Evolutionary conservation across 2,113 vertebrate genomes (phyloP), one percentile per base, ranked within the genome.

Genomic region (Oceanodroma tethys): DNA sequence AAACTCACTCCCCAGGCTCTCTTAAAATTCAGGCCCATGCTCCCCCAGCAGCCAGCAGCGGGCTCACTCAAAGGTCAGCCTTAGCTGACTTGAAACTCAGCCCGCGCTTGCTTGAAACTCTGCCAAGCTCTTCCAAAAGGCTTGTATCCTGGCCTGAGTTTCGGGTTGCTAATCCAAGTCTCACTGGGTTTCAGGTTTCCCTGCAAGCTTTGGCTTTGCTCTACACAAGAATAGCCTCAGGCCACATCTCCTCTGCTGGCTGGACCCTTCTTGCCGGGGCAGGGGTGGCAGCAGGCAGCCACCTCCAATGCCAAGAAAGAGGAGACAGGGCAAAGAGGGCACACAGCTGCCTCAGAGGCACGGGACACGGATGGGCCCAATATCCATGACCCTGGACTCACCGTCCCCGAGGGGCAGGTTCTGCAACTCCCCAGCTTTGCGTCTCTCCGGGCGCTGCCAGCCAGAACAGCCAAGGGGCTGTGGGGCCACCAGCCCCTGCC

Each of bases 11-110:
- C 82, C 85, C 55, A 50, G 72, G 68, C 90, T 86, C 56, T 84
- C 80, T 89, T 91, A 86, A 71, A 72, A 95, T 81, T 74, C 90
- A 91, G 88, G 23, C 73, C 95, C 94, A 16, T 42, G 90, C 92
- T 86, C 84, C 88, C 93, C 38, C 1, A 32, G 86, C 87, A 48
- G 85, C 85, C 84, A 68, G 93, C 93, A 76, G 91, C 21, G 15
- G 87, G 97, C 97, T 97, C 88, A 91, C 19, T 70, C 95, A 93
- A 95, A 97, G 97, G 97, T 97, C 97, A 95, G 20, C 5, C 88
- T 43, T 15, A 23, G 86, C 97, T 95, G 80, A 3, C 86, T 86
- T 86, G 90, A 93, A 95, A 84, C 88, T 2, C 86, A 72, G 95
- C 96, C 97, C 22, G 42, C 10, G 1, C 90, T 87, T 7, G 74